phyloP scores from a whole-genome alignment of 2,797 vertebrate genomes.

The Halcyon badia region DNA sequence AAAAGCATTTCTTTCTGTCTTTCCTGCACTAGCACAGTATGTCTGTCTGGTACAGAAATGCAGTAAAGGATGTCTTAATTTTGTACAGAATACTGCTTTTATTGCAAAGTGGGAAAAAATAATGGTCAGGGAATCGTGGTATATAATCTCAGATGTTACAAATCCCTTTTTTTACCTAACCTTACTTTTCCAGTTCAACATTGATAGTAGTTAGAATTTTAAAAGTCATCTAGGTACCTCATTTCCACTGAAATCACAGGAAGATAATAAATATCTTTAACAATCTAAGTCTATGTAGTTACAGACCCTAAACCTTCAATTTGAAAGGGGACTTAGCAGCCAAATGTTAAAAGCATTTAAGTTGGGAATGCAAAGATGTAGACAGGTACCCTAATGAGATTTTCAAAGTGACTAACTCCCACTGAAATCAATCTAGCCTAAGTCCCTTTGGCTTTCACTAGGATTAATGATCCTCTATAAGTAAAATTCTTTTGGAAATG shows the following conservation, averaged over 20 bases:
- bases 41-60: background rate
- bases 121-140: background rate
- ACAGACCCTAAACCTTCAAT: background rate
- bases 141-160: background rate
- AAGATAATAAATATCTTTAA: conserved; percentile 30
- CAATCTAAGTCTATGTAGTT: background rate
- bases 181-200: background rate
- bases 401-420: conserved; percentile 50
- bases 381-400: conserved; percentile 58
- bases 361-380: background rate
- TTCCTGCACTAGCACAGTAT: background rate
- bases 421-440: conserved; percentile 15
- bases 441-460: conserved; percentile 5
- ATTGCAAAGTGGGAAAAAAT: background rate
- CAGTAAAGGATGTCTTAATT: background rate
- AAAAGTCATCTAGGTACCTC: background rate
- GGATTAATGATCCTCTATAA: background rate
- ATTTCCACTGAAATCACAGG: background rate
- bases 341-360: conserved; percentile 25
- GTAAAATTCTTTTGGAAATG: conserved; percentile 11
- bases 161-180: background rate
- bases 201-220: background rate
- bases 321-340: background rate
- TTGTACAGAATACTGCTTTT: background rate
- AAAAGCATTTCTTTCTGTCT: background rate